phyloP scores from a whole-genome alignment of 1,140 invertebrate species.

The Pteromalus puparum region DNA sequence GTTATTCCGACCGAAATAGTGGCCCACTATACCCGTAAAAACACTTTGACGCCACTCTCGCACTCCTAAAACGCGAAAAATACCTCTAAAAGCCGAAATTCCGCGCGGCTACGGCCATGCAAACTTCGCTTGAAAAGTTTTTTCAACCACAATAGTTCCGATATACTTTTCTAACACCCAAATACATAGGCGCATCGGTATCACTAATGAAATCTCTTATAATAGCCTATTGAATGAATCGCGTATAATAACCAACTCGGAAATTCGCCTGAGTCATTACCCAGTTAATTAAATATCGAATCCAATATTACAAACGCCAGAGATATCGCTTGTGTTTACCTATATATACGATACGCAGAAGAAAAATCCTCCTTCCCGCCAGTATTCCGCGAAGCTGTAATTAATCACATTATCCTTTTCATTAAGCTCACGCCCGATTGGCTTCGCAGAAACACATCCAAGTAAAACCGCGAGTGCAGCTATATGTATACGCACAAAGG shows the following conservation, averaged over 20 bases:
- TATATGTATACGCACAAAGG: background rate
- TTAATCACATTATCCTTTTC: slow-evolving; percentile 2
- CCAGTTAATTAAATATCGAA: background rate
- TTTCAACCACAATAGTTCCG: background rate
- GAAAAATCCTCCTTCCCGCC: too few species aligned
- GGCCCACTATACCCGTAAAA: background rate
- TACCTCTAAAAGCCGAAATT: background rate
- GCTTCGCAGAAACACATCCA: background rate
- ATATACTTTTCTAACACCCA: background rate
- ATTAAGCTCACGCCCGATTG: background rate
- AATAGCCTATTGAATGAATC: background rate
- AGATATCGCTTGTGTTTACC: background rate
- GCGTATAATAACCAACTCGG: too few species aligned
- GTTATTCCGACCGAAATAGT: background rate
- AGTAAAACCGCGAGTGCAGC: background rate
- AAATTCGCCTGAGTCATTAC: background rate
- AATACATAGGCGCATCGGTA: background rate
- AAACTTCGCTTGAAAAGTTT: background rate
- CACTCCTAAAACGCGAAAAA: background rate
- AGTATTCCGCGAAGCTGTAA: background rate
- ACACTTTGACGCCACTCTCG: background rate
- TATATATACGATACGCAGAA: background rate
- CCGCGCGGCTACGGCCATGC: too few species aligned
- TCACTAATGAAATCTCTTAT: background rate
- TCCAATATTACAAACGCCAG: background rate